A percentile compares a stretch with the other conserved stretches of the same genome.
These are phyloP conservation scores for Moxostoma hubbsi DNA, from an alignment of 2,797 vertebrate genomes.

Conservation along the genomic window DNA sequence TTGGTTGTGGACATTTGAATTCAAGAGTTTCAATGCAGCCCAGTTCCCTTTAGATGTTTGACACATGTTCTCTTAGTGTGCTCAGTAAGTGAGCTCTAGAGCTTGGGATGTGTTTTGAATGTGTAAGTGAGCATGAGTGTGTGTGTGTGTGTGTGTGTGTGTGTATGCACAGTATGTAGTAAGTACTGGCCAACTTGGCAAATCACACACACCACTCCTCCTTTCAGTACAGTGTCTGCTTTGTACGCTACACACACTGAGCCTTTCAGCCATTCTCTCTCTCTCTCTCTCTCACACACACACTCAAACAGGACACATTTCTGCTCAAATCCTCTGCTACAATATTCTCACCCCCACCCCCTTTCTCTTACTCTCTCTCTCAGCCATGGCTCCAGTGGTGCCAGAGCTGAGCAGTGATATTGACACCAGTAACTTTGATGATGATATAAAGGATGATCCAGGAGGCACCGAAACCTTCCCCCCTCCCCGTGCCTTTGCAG, in stretches of 20 bases:
- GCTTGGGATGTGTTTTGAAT: slow-evolving; percentile 58
- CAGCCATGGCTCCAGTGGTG: slow-evolving; percentile 96
- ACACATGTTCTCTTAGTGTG: slow-evolving; percentile 11
- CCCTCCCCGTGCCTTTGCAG: slow-evolving; percentile 92
- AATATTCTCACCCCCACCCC: slow-evolving; percentile 15
- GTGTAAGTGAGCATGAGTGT: slow-evolving; percentile 32
- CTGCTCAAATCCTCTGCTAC: not conserved
- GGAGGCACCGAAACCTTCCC: slow-evolving; percentile 91
- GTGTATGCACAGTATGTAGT: slow-evolving; percentile 39
- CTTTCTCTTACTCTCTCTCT: slow-evolving; percentile 55
- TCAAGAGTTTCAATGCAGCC: too few relatives aligned
- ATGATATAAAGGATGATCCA: slow-evolving; percentile 94
- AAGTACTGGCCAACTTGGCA: slow-evolving; percentile 63
- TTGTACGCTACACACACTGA: slow-evolving; percentile 76
- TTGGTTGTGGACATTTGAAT: not conserved
- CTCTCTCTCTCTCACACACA: slow-evolving; percentile 22
- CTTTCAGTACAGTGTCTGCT: slow-evolving; percentile 73
- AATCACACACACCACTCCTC: slow-evolving; percentile 67
- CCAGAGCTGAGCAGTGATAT: slow-evolving; percentile 94
- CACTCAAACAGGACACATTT: slow-evolving; percentile 15
- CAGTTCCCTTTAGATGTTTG: not conserved
- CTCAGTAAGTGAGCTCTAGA: slow-evolving; percentile 14
- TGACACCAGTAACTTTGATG: slow-evolving; percentile 98
- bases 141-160: slow-evolving; percentile 25
- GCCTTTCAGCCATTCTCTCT: slow-evolving; percentile 56